Base-by-base conservation (phyloP, 2,888 invertebrate species). In the Drosophila incognita region DNA sequence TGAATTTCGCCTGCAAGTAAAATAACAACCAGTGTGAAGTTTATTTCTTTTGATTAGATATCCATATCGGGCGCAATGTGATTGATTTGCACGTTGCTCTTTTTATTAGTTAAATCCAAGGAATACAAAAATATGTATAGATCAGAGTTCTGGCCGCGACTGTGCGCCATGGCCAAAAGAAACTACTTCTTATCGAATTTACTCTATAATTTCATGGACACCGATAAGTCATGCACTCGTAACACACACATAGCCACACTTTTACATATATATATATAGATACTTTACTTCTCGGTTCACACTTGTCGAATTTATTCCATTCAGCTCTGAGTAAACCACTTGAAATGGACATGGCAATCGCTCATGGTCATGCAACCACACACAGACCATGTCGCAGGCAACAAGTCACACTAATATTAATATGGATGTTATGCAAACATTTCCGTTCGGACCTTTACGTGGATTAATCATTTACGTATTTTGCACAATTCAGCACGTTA, bases 1-100 rank as follows among this genome's bases (percentile, higher is more conserved):
- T 63, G 27, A 63, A 33, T 31, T 66, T 29, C 4, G 15, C 24
- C 70, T 46, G 18, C 15, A 35, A 53, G 49, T 36, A 40, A 36
- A 62, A 40, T 5, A 54, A 58, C n/a, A 62, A 33, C 11, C 56
- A 24, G 70, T n/a, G 31, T 62, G 46, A 65, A 66, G 62, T 63
- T 73, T 84, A 82, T 89, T 74, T 79, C 83, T 53, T 62, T 66
- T 61, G 85, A 85, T 85, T 81, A 85, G 85, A 85, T 85, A 89
- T 86, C 76, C 67, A 73, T 85, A 87, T 82, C 89, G 79, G 74
- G 67, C 66, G 53, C 60, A 57, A 65, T 61, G 77, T 86, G 83
- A 89, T 87, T 79, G 90, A 89, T 85, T 85, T 72, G 80, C 71
- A 42, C 74, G 38, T 38, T 68, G 56, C 51, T 56, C 56, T 18